These are phyloP conservation scores for Clinocottus analis DNA, from an alignment of 2,113 vertebrate species.

Conservation along the genomic window DNA sequence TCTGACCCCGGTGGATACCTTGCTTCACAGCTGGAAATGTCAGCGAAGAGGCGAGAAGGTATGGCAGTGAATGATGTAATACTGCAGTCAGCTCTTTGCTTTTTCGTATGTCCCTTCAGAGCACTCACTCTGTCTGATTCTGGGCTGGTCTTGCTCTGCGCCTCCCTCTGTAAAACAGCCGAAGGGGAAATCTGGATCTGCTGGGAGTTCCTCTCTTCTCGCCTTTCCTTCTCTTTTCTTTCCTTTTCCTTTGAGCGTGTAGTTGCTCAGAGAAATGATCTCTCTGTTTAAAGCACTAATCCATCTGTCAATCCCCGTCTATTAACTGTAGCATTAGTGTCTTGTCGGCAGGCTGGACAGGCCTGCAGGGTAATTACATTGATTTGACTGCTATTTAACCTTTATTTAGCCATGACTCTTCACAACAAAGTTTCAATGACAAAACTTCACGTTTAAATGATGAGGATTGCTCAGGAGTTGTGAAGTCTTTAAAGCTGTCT, in stretches of 20 bases:
- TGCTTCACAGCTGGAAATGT: constrained; percentile 62
- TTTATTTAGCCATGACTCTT: constrained; percentile 40
- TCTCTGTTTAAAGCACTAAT: constrained; percentile 63
- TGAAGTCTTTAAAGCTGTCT: too few relatives aligned
- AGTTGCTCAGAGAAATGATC: constrained; percentile 59
- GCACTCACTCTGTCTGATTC: constrained; percentile 12
- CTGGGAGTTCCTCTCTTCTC: constrained; percentile 22
- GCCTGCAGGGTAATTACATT: constrained; percentile 36
- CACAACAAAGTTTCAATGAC: constrained; percentile 39
- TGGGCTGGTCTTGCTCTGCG: constrained; percentile 18
- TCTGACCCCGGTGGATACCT: constrained; percentile 55
- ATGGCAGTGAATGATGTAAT: constrained; percentile 58
- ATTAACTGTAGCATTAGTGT: constrained; percentile 62
- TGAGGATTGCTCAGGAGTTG: not conserved
- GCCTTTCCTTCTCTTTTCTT: constrained; percentile 11
- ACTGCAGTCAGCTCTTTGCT: constrained; percentile 57
- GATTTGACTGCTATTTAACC: constrained; percentile 53
- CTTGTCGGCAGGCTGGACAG: constrained; percentile 39
- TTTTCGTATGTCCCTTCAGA: constrained; percentile 19
- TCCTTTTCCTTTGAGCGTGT: constrained; percentile 19
- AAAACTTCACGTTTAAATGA: not conserved
- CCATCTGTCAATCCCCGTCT: constrained; percentile 61
- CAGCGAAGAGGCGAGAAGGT: constrained; percentile 41
- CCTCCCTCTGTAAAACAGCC: constrained; percentile 40
- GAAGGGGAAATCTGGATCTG: constrained; percentile 12